Conservation (phyloP, 2,113 vertebrate species). For the Hylia prasina region DNA sequence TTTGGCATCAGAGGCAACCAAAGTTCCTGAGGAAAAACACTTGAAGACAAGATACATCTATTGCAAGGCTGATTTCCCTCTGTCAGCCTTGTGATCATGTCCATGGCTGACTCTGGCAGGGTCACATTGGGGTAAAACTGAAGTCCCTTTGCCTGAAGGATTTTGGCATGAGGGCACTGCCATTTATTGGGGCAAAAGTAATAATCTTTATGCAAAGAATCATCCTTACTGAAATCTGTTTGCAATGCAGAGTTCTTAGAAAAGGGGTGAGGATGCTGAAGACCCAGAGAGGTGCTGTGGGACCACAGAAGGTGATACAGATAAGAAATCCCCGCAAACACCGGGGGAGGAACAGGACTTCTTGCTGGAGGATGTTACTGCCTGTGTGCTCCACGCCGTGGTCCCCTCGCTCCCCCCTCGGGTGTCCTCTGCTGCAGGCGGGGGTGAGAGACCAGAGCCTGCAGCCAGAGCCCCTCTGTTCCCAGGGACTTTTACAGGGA, state of each 20-base stretch:
- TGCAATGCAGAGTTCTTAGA: background rate
- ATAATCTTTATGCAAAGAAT: background rate
- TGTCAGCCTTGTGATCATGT: background rate
- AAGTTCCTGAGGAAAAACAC: background rate
- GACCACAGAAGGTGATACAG: background rate
- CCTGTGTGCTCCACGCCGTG: background rate
- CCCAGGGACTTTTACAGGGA: background rate
- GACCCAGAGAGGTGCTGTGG: background rate
- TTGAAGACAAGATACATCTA: background rate
- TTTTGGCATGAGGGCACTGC: background rate
- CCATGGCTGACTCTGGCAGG: background rate
- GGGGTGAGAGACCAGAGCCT: background rate
- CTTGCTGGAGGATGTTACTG: background rate
- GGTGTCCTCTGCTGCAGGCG: background rate
- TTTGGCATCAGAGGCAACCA: background rate
- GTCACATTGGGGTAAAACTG: background rate
- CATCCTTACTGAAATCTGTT: background rate
- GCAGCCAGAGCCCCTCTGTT: background rate
- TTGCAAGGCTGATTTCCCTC: background rate
- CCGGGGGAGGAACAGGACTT: accelerated
- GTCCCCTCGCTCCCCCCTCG: background rate
- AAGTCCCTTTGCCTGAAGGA: background rate
- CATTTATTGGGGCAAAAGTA: background rate
- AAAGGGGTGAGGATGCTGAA: background rate
- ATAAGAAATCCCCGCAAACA: background rate